These are phyloP conservation scores for Cyanoliseus patagonus DNA, from an alignment of 2,113 vertebrate genomes.

Conservation along the genomic window DNA sequence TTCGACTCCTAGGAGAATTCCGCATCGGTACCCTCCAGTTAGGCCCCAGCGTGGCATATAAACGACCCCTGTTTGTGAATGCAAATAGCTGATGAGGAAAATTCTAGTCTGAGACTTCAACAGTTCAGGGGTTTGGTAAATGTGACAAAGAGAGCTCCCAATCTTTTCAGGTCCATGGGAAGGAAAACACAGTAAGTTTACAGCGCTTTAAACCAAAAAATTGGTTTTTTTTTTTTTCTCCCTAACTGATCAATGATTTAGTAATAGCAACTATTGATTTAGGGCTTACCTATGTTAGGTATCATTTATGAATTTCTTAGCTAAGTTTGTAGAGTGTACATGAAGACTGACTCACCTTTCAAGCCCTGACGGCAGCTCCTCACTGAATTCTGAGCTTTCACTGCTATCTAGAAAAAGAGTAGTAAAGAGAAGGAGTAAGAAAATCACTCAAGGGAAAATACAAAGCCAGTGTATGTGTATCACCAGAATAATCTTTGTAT, in stretches of 20 bases:
- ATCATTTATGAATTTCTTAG: not conserved
- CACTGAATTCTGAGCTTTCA: slow-evolving; percentile 93
- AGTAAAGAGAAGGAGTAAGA: slow-evolving; percentile 66
- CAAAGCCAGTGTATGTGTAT: not conserved
- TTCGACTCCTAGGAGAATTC: slow-evolving; percentile 88
- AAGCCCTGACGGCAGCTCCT: slow-evolving; percentile 88
- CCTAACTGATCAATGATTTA: not conserved
- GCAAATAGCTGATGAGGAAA: slow-evolving; percentile 54
- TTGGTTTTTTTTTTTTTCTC: not conserved
- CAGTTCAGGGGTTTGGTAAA: not conserved
- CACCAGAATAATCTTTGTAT: not conserved
- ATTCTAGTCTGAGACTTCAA: not conserved
- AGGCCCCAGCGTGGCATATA: slow-evolving; percentile 94
- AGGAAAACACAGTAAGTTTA: not conserved
- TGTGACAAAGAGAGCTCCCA: not conserved
- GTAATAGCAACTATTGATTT: not conserved
- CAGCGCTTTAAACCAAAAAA: not conserved
- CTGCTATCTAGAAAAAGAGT: slow-evolving; percentile 87
- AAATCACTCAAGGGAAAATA: slow-evolving; percentile 37
- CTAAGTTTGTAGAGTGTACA: slow-evolving; percentile 1
- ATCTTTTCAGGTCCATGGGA: not conserved
- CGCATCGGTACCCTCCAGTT: slow-evolving; percentile 92
- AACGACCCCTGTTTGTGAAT: slow-evolving; percentile 89
- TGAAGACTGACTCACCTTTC: slow-evolving; percentile 86
- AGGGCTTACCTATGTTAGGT: not conserved